Conservation (phyloP, 2,888 invertebrate species). For the Chymomyza fuscimana region DNA sequence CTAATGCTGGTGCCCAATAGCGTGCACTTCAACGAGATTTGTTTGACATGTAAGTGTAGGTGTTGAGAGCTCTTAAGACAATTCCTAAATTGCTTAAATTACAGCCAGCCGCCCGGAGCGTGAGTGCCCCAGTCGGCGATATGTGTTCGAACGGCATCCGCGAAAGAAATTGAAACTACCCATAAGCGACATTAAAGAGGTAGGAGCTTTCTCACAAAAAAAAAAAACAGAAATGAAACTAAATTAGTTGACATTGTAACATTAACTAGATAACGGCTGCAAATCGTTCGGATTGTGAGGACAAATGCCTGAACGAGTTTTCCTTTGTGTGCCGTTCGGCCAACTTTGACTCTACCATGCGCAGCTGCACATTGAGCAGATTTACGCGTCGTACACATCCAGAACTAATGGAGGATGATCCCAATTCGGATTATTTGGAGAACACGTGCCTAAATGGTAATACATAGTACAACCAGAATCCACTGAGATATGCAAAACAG, state of each 20-base stretch:
- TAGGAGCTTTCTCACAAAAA: slow-evolving; percentile 69
- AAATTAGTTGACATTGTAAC: slow-evolving; percentile 1
- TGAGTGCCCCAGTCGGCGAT: slow-evolving; percentile 92
- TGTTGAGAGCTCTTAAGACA: slow-evolving; percentile 25
- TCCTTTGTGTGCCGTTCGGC: slow-evolving; percentile 93
- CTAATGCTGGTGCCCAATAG: slow-evolving; percentile 94
- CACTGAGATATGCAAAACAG: not conserved
- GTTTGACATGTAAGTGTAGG: slow-evolving; percentile 88
- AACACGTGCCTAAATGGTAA: slow-evolving; percentile 93
- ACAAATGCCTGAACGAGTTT: slow-evolving; percentile 93
- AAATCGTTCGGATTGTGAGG: slow-evolving; percentile 93
- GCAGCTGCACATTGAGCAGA: slow-evolving; percentile 89
- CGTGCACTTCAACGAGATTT: slow-evolving; percentile 94
- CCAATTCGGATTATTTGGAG: slow-evolving; percentile 93
- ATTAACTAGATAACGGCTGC: slow-evolving; percentile 83
- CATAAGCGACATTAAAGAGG: slow-evolving; percentile 90
- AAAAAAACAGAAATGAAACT: not conserved
- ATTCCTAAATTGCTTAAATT: not conserved
- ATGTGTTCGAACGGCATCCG: slow-evolving; percentile 93
- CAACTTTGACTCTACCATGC: slow-evolving; percentile 88
- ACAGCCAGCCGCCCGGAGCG: slow-evolving; percentile 91
- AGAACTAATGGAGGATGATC: slow-evolving; percentile 90
- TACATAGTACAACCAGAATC: not conserved
- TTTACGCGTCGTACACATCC: slow-evolving; percentile 93
- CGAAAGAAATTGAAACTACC: slow-evolving; percentile 91